Conservation (phyloP, 2,888 invertebrate species). For the Trileptium ribeirensis region DNA sequence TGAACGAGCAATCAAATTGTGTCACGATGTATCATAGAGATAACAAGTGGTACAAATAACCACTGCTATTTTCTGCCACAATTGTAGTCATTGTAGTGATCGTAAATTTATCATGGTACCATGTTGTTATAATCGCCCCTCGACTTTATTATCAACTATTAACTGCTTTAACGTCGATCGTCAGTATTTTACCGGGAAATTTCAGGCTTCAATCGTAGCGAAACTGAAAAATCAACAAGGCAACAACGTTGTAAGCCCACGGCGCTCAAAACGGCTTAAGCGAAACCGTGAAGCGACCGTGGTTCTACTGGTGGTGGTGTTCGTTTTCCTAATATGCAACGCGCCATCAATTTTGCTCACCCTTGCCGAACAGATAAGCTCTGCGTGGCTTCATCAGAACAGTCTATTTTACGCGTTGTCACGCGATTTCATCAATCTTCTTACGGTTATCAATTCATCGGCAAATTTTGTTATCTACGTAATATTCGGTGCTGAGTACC, state of each 20-base stretch:
- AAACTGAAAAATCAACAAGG: neutral
- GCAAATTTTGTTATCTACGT: conserved; percentile 8
- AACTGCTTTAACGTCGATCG: too few relatives aligned
- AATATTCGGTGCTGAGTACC: conserved; percentile 6
- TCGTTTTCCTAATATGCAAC: conserved; percentile 10
- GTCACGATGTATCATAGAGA: too few relatives aligned
- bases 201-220: neutral
- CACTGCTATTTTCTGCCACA: too few relatives aligned
- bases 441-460: conserved; percentile 14
- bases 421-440: conserved; percentile 6
- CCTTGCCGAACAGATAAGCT: neutral
- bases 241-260: neutral
- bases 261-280: neutral
- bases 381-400: neutral
- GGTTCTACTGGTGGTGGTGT: conserved; percentile 8
- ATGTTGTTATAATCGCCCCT: too few relatives aligned
- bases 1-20: too few relatives aligned
- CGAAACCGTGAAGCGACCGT: conserved; percentile 10
- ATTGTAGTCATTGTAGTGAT: too few relatives aligned
- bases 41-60: too few relatives aligned
- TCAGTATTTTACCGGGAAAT: too few relatives aligned
- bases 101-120: too few relatives aligned
- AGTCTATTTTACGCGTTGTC: neutral
- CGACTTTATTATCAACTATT: too few relatives aligned
- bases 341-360: conserved; percentile 1